Conservation (phyloP, 2,888 invertebrate genomes). For the Nomada goodeniana region DNA sequence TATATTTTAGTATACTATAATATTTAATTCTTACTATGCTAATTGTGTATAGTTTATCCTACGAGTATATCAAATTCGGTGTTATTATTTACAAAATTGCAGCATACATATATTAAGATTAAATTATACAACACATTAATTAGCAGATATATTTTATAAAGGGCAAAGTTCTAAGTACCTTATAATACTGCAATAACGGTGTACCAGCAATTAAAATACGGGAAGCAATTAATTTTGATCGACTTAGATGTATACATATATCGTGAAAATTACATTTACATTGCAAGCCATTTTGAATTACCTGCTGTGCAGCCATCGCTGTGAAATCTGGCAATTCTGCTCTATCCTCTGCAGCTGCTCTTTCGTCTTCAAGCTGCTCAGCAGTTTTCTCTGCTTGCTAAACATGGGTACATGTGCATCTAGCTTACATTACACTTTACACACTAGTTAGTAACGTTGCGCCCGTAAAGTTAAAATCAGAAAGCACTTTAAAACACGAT, state of each 20-base stretch:
- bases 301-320: slow-evolving; percentile 84
- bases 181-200: slow-evolving; percentile 74
- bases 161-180: slow-evolving; percentile 73
- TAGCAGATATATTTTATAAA: slow-evolving; percentile 27
- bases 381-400: slow-evolving; percentile 80
- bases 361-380: slow-evolving; percentile 84
- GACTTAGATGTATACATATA: slow-evolving; percentile 19
- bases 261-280: neutral
- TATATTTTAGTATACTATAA: slow-evolving; percentile 19
- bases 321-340: slow-evolving; percentile 84
- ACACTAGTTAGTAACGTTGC: slow-evolving; percentile 19
- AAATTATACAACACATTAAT: slow-evolving; percentile 10
- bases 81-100: slow-evolving; percentile 34
- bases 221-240: slow-evolving; percentile 47
- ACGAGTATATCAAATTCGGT: neutral
- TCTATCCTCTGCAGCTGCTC: slow-evolving; percentile 83
- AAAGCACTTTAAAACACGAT: slow-evolving; percentile 9
- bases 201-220: slow-evolving; percentile 63
- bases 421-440: slow-evolving; percentile 50
- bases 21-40: neutral
- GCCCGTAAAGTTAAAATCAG: slow-evolving; percentile 16
- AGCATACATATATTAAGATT: neutral
- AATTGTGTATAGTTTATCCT: neutral
- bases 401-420: slow-evolving; percentile 52
- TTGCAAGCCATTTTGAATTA: slow-evolving; percentile 66